These are phyloP conservation scores for Formica aserva DNA, from an alignment of 2,888 invertebrate genomes.

Conservation along the genomic window DNA sequence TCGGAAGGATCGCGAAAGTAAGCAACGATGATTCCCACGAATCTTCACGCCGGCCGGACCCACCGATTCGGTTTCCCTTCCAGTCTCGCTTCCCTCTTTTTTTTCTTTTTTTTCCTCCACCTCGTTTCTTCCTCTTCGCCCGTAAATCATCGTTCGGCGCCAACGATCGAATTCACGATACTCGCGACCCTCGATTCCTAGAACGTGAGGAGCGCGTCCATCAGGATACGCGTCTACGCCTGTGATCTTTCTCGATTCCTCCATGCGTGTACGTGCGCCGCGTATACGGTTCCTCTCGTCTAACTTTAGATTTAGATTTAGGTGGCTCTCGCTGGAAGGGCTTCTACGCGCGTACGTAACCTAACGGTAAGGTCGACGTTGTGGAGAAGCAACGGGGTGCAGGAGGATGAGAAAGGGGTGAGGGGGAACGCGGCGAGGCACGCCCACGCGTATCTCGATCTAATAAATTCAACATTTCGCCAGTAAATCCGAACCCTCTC, in stretches of 20 bases:
- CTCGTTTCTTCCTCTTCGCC: conserved; percentile 43
- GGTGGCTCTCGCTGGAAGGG: conserved; percentile 58
- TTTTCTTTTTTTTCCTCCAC: background rate
- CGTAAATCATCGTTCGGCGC: conserved; percentile 78
- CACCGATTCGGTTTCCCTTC: conserved; percentile 39
- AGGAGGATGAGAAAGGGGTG: conserved; percentile 42
- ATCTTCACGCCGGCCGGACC: conserved; percentile 5
- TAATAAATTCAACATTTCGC: conserved; percentile 86
- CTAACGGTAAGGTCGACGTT: conserved; percentile 72
- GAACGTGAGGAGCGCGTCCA: conserved; percentile 72
- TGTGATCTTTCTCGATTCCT: conserved; percentile 55
- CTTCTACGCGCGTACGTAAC: conserved; percentile 70
- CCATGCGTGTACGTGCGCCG: conserved; percentile 62
- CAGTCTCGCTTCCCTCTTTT: conserved; percentile 12
- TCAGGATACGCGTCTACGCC: conserved; percentile 60
- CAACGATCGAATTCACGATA: conserved; percentile 80
- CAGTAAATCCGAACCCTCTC: conserved; percentile 80
- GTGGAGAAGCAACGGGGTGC: conserved; percentile 15
- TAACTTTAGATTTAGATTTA: conserved; percentile 63
- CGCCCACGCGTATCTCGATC: conserved; percentile 86
- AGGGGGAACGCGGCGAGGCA: conserved; percentile 77
- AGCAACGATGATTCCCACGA: conserved; percentile 50
- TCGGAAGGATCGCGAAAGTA: background rate
- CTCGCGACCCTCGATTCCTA: conserved; percentile 77
- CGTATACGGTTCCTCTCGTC: conserved; percentile 54